These are phyloP conservation scores for Vollenhovia emeryi DNA, from an alignment of 1,140 invertebrate genomes.

Conservation along the genomic window DNA sequence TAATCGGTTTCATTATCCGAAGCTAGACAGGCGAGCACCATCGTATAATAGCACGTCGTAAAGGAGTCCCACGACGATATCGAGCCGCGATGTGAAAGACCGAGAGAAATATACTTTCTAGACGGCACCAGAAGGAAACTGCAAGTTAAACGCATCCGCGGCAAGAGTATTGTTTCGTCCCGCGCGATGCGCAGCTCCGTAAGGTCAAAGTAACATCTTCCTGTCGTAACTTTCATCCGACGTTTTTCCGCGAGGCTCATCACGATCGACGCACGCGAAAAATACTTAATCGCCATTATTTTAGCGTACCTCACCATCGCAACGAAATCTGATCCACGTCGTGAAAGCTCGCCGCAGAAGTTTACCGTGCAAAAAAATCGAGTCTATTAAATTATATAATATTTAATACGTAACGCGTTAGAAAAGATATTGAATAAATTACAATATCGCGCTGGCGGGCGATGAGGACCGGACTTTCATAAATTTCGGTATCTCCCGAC, in stretches of 20 bases:
- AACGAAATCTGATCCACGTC: not conserved
- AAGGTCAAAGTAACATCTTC: conserved; percentile 34
- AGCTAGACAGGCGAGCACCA: not conserved
- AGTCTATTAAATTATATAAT: conserved; percentile 1
- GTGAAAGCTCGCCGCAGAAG: conserved; percentile 1
- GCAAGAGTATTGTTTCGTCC: conserved; percentile 53
- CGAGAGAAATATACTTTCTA: conserved; percentile 72
- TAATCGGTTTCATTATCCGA: not conserved
- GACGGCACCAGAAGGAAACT: conserved; percentile 62
- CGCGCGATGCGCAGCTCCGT: not conserved
- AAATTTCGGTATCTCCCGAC: not conserved
- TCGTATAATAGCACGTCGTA: conserved; percentile 34
- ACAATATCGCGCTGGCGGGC: not conserved
- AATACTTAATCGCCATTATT: not conserved
- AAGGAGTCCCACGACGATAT: conserved; percentile 56
- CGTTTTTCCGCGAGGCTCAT: not conserved
- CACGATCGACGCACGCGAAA: not conserved
- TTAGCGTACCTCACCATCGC: not conserved
- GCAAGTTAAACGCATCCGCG: conserved; percentile 44
- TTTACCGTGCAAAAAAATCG: conserved; percentile 3
- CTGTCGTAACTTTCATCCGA: conserved; percentile 20
- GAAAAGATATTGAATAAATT: not conserved
- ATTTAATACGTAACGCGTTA: conserved; percentile 24
- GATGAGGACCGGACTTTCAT: not conserved
- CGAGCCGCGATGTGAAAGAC: conserved; percentile 50